Evolutionary conservation across 1,140 invertebrate species (phyloP), one percentile per base, ranked within the genome.

Genomic region (Brachionus rubens): DNA sequence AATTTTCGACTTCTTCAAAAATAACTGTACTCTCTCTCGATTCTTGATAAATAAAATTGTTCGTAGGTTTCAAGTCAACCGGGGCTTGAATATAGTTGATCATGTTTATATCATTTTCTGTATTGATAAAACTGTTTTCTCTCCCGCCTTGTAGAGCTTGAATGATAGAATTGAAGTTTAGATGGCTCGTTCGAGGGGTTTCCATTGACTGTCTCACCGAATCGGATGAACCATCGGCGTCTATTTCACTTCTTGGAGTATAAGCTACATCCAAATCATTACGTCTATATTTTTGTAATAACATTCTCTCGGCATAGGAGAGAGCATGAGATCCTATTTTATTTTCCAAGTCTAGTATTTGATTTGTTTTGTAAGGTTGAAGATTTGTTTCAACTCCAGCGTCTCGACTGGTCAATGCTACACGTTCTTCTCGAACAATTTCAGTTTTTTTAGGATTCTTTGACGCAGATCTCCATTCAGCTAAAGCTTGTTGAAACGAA

Each of bases 401-500:
- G 28, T 62, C 62, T 48, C 46, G 28, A n/a, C 33, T 33, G 3
- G 16, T 26, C 12, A n/a, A 33, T 14, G 41, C 21, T 21, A 21
- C 59, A 6, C 30, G 19, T 26, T 36, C 10, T 12, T 16, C 47
- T 75, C 33, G 33, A 9, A 36, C 9, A 5, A 36, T 36, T 36
- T n/a, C n/a, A n/a, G n/a, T n/a, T n/a, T 36, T 36, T 3, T 48
- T 12, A 10, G 33, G 46, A n/a, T 33, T 26, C 30, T 62, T 54
- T 16, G 28, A 36, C 10, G 14, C 16, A 19, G 43, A 24, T 40
- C 83, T 78, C 83, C 83, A 85, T 21, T 81, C 81, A n/a, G 68
- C 67, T 7, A 85, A 72, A n/a, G 83, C 83, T 54, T 80, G 54
- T 76, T 84, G 83, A 70, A 85, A 85, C 10, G 81, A 80, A 6